Percentiles rank a stretch among this genome's conserved stretches.
Evolutionary conservation across 2,888 invertebrate genomes (phyloP).

Genomic region (Noctua janthe): DNA sequence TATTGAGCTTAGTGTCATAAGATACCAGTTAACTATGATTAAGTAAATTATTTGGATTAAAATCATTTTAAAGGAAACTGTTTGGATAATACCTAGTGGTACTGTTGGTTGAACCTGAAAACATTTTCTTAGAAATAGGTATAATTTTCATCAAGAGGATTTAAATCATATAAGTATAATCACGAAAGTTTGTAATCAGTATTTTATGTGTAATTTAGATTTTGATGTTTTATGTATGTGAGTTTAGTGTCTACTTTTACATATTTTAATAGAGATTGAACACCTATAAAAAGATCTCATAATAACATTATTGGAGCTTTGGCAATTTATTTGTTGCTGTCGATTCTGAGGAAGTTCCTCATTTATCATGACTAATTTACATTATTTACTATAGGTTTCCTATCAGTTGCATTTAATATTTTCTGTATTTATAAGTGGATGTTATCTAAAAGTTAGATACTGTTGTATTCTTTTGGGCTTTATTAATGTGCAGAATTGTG

Average conservation of each 20-base stretch:
- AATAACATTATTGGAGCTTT: slow-evolving; percentile 41
- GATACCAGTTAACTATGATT: slow-evolving; percentile 50
- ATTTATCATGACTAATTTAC: slow-evolving; percentile 51
- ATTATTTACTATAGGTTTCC: slow-evolving; percentile 66
- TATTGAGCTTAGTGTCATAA: slow-evolving; percentile 63
- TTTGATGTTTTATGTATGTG: slow-evolving; percentile 55
- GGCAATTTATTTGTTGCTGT: slow-evolving; percentile 41
- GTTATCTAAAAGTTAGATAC: slow-evolving; percentile 54
- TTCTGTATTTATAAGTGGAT: slow-evolving; percentile 62
- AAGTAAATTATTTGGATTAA: slow-evolving; percentile 38
- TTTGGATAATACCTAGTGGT: slow-evolving; percentile 57
- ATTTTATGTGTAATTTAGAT: slow-evolving; percentile 67
- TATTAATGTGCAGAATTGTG: slow-evolving; percentile 42
- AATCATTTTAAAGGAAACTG: slow-evolving; percentile 40
- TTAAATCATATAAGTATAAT: slow-evolving; percentile 31
- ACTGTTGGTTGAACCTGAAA: slow-evolving; percentile 34
- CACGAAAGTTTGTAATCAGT: slow-evolving; percentile 65
- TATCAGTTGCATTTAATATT: slow-evolving; percentile 71
- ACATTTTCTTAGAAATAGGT: slow-evolving; percentile 45
- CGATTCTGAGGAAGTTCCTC: slow-evolving; percentile 38
- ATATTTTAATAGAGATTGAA: slow-evolving; percentile 51
- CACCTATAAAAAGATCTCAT: slow-evolving; percentile 63
- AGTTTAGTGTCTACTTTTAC: slow-evolving; percentile 52
- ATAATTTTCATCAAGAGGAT: slow-evolving; percentile 47
- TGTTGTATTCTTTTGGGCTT: slow-evolving; percentile 56